A percentile compares a stretch with the other conserved stretches of the same genome.
Conservation (phyloP, 2,888 invertebrate genomes). For the Caenorhabditis japonica region DNA sequence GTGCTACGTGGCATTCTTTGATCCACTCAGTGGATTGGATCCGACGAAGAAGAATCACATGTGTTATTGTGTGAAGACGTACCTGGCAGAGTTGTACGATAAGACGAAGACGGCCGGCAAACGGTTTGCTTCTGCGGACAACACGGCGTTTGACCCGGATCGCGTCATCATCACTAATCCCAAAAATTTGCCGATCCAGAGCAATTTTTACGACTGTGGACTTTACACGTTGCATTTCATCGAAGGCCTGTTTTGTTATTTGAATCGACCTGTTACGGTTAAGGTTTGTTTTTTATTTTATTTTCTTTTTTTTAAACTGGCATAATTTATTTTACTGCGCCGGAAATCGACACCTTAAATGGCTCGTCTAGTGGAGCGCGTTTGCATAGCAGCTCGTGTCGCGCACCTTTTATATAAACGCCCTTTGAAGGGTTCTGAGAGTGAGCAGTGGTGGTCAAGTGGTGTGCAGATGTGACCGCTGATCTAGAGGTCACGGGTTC, state of each 20-base stretch:
- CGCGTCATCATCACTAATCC: slow-evolving; percentile 35
- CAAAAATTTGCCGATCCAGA: slow-evolving; percentile 87
- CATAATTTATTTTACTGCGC: no score
- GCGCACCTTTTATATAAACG: no score
- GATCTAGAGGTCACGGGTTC: no score
- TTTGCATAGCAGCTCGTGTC: no score
- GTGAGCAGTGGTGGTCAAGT: no score
- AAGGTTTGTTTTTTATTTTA: slow-evolving; percentile 3
- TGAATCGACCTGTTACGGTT: slow-evolving; percentile 11
- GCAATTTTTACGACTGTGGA: slow-evolving; percentile 96
- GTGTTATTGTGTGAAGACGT: slow-evolving; percentile 9
- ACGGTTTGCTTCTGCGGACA: background rate
- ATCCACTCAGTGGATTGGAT: slow-evolving; percentile 43
- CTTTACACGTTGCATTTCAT: slow-evolving; percentile 94
- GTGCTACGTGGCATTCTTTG: slow-evolving; percentile 33
- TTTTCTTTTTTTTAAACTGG: background rate
- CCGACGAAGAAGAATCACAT: slow-evolving; percentile 21
- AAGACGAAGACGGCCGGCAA: slow-evolving; percentile 10
- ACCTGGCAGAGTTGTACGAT: slow-evolving; percentile 5
- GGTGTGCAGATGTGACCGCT: no score
- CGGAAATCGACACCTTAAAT: no score
- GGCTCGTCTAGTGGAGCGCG: no score
- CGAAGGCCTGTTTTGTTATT: slow-evolving; percentile 84
- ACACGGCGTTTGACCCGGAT: slow-evolving; percentile 6
- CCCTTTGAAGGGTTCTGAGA: no score